Evolutionary conservation across 2,113 vertebrate species (phyloP).

Genomic region (Dryoscopus gambensis): DNA sequence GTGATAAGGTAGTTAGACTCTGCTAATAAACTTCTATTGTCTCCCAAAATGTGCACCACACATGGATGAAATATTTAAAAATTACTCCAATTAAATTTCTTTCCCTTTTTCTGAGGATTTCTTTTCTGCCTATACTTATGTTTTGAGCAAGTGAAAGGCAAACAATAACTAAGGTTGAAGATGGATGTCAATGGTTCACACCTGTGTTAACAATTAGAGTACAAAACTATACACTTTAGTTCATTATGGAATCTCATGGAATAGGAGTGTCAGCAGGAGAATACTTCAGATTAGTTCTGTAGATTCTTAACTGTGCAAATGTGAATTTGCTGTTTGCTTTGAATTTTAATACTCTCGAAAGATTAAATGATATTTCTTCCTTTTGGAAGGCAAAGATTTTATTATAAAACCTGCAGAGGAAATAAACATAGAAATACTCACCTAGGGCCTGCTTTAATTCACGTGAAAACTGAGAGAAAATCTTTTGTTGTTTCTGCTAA

Average conservation of each 20-base stretch:
- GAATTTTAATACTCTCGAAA: conserved; percentile 10
- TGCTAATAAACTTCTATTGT: not conserved
- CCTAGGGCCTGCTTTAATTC: not conserved
- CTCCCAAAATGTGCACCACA: not conserved
- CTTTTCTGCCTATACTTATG: not conserved
- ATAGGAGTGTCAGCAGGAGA: not conserved
- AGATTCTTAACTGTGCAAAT: not conserved
- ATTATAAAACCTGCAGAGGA: not conserved
- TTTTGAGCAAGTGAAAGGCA: not conserved
- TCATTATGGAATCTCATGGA: not conserved
- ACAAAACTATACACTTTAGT: not conserved
- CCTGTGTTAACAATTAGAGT: not conserved
- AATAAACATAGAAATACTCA: not conserved
- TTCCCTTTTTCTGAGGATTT: not conserved
- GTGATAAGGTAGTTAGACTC: not conserved
- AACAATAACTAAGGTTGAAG: not conserved
- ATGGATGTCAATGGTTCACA: not conserved
- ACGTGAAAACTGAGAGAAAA: not conserved
- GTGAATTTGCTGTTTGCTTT: conserved; percentile 25
- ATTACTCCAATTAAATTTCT: not conserved
- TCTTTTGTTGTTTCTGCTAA: not conserved
- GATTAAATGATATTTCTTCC: conserved; percentile 34
- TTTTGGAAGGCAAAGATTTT: not conserved
- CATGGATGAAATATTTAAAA: not conserved
- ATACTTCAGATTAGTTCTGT: not conserved